These are phyloP conservation scores for Poicephalus meyeri DNA, from an alignment of 2,113 vertebrate species.

Conservation along the genomic window DNA sequence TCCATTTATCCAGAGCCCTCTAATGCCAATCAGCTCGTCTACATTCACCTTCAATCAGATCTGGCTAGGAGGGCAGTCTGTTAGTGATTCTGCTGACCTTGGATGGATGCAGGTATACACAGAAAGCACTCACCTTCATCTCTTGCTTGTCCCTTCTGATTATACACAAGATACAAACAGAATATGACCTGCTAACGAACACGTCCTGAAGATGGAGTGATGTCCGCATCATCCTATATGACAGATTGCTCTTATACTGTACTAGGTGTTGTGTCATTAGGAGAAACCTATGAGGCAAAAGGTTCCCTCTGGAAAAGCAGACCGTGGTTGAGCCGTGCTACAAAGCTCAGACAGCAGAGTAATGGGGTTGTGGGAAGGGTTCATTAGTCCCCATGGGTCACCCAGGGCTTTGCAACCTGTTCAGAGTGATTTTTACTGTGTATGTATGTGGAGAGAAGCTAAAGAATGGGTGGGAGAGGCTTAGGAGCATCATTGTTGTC, in stretches of 20 bases:
- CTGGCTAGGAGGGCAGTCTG: neutral
- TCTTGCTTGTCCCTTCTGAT: neutral
- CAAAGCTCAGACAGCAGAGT: neutral
- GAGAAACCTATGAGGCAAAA: neutral
- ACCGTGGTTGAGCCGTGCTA: neutral
- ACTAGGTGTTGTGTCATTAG: neutral
- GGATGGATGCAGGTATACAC: neutral
- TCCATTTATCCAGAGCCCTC: constrained; percentile 5
- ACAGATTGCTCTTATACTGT: neutral
- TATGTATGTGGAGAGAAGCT: neutral
- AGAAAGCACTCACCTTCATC: neutral
- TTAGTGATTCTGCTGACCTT: neutral
- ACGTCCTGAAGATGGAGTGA: neutral
- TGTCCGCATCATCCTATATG: neutral
- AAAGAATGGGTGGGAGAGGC: neutral
- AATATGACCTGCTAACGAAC: neutral
- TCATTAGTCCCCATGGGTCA: neutral
- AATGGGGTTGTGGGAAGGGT: neutral
- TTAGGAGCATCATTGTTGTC: neutral
- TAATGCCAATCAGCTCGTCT: constrained; percentile 16
- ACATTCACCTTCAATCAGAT: neutral
- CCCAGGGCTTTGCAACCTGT: neutral
- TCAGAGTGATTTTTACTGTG: neutral
- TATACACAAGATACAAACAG: neutral
- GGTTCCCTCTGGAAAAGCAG: neutral